Evolutionary conservation across 2,113 vertebrate genomes (phyloP), one percentile per base, ranked within the genome.

Genomic region (Oenanthe oenanthe): DNA sequence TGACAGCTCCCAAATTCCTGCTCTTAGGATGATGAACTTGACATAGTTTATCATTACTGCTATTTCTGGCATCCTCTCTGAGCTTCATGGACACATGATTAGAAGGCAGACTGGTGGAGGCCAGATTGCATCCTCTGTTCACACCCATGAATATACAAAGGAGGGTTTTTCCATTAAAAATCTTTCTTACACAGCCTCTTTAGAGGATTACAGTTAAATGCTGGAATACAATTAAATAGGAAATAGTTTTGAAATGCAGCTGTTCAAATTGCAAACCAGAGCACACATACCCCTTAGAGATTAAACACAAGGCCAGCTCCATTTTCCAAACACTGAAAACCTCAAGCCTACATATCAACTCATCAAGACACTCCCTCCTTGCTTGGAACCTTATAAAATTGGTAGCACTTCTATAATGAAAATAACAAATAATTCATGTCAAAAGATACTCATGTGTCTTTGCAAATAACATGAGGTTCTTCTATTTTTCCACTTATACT

Each of bases 31-130:
- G 66, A 88, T 47, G 57, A 85, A 67, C 26, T 60, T 76, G 26
- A 77, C 91, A 81, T 67, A 82, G 88, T 85, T 72, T 48, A 53
- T 76, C 42, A 45, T 76, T 85, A 15, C 29, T 67, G 9, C 90
- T 94, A 61, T 79, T 94, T 88, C 88, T 85, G 88, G 74, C 74
- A 72, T 68, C 32, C 47, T 58, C 45, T n/a, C 53, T 5, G 32
- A 57, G 53, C 29, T 88, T 28, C 25, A 34, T 0, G 0, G 75
- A 29, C 43, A 67, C 20, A 2, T n/a, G 36, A 67, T 76, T 65
- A 85, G 78, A 75, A 82, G 15, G 51, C 66, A 88, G 63, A n/a
- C 11, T 43, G 10, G 38, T 22, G 28, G 67, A 79, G 45, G 26
- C 19, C 58, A 40, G 36, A 61, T 57, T 65, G 18, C 50, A 61